Evolutionary conservation across 2,888 invertebrate genomes (phyloP).

Genomic region (Desoria tigrina): DNA sequence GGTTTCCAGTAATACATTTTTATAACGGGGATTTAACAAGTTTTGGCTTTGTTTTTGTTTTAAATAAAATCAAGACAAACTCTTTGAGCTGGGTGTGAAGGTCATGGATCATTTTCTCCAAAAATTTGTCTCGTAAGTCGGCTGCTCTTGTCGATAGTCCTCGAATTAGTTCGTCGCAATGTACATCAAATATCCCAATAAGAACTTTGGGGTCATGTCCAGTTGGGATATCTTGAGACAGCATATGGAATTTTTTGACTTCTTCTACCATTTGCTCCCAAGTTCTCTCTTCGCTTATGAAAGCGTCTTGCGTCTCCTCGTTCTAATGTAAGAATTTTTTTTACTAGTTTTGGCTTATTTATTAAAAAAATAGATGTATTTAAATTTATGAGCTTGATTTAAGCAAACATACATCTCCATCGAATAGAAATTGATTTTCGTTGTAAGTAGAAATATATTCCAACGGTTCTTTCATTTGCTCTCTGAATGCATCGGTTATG

Average conservation of each 20-base stretch:
- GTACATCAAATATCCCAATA: constrained; percentile 82
- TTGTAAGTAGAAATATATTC: constrained; percentile 39
- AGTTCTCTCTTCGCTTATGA: constrained; percentile 64
- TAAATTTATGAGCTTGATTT: background rate
- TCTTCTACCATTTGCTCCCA: constrained; percentile 60
- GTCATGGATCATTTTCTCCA: constrained; percentile 74
- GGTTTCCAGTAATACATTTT: constrained; percentile 58
- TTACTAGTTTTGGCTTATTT: background rate
- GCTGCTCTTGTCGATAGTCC: constrained; percentile 70
- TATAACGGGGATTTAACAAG: too few relatives aligned
- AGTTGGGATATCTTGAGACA: constrained; percentile 60
- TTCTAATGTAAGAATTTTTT: background rate
- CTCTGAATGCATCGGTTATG: too few relatives aligned
- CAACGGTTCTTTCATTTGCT: too few relatives aligned
- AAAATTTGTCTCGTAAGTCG: constrained; percentile 68
- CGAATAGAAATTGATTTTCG: constrained; percentile 47
- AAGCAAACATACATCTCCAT: constrained; percentile 38
- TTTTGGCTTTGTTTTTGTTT: too few relatives aligned
- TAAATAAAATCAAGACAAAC: too few relatives aligned
- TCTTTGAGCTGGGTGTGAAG: constrained; percentile 78
- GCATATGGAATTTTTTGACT: constrained; percentile 59
- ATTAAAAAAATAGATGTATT: background rate
- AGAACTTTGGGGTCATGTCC: constrained; percentile 68
- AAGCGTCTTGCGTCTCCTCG: constrained; percentile 63
- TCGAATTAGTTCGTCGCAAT: constrained; percentile 74